Base-by-base conservation (phyloP, 2,888 invertebrate species). In the Euclidia mi region DNA sequence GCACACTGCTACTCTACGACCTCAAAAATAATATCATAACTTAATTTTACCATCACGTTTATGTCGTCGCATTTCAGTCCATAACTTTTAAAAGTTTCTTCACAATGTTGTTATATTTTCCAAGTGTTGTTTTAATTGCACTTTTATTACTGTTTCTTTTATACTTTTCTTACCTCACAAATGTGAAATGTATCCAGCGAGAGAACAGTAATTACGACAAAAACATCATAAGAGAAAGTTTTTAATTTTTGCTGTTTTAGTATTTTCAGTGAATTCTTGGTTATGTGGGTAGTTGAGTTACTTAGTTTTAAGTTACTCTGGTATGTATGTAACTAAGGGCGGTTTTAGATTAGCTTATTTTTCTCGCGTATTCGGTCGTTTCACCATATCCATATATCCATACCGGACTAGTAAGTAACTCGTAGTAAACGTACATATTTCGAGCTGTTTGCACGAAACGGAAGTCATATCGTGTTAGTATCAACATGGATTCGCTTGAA, bases 181-280 rank as follows among this genome's bases (percentile, higher is more conserved):
- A 59, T 67, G 58, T 67, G 71, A 67, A 61, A 71, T 71, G 67
- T 72, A 74, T 56, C 52, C 15, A 65, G 49, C 32, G 52, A 64
- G 56, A 62, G 50, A 51, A 42, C 52, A 38, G 65, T 72, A 74
- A 74, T 72, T 74, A 74, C 59, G 44, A 57, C 65, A 67, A 74
- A 74, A 74, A 74, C 60, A 60, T 50, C 50, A 17, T 52, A 50
- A 7, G 52, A 50, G 45, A 69, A 56, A 34, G 55, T 40, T 61
- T 29, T 70, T 52, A 59, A n/a, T 40, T 52, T 49, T 35, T 1
- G 25, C 43, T 49, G 58, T 48, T 38, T 50, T 47, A 46, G n/a
- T n/a, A n/a, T 35, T 50, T 42, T 35, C 11, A 40, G 2, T 42
- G 18, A 9, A 41, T 2, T 47, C 11, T 12, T 38, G 17, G 3